Evolutionary conservation across 2,113 vertebrate species (phyloP).

Genomic region (Pteropus alecto): DNA sequence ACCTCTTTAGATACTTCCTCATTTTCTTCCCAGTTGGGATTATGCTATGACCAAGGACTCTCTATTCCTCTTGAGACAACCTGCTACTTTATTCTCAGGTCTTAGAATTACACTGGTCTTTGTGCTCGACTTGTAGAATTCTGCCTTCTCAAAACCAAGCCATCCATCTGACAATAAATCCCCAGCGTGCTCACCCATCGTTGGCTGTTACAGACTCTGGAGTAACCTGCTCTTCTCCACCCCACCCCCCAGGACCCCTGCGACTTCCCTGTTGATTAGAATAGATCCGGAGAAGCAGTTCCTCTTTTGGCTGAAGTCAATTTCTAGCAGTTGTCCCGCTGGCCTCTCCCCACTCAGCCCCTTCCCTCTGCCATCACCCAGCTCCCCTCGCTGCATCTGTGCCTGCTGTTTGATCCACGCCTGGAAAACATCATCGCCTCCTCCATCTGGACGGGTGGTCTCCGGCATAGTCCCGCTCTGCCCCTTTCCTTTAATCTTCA

Average conservation of each 20-base stretch:
- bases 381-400: not conserved
- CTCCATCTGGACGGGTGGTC: slow-evolving; percentile 35
- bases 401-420: not conserved
- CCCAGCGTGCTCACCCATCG: not conserved
- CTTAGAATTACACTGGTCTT: not conserved
- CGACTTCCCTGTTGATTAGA: not conserved
- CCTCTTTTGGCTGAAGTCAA: slow-evolving; percentile 18
- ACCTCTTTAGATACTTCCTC: slow-evolving; percentile 38
- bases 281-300: not conserved
- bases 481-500: not conserved
- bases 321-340: slow-evolving; percentile 11
- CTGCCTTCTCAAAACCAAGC: not conserved
- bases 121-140: no score
- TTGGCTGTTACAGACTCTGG: not conserved
- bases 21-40: slow-evolving; percentile 31
- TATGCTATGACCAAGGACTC: not conserved
- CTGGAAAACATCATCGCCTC: not conserved
- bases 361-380: not conserved
- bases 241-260: not conserved
- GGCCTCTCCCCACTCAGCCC: not conserved
- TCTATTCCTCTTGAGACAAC: not conserved
- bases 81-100: not conserved
- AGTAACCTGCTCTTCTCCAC: not conserved
- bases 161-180: not conserved
- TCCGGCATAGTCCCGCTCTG: not conserved